Base-by-base conservation (phyloP, 2,888 invertebrate species). In the Philereme transversata region DNA sequence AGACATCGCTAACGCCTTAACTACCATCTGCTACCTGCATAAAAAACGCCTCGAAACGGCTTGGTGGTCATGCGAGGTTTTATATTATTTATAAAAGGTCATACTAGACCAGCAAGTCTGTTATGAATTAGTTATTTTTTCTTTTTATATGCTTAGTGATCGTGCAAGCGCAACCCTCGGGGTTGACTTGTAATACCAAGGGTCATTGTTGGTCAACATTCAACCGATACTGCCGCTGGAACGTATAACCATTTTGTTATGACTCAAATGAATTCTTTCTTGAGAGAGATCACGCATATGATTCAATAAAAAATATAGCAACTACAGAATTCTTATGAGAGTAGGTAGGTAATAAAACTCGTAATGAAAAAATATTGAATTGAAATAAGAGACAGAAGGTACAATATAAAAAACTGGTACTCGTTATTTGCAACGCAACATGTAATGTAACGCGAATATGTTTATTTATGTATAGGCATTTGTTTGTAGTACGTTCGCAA, bases 131-230 rank as follows among this genome's bases (percentile, higher is more conserved):
- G 60, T 73, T 66, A 66, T 76, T 73, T 76, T 71, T 73, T 78
- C 72, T 63, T 72, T 77, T 74, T 72, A 64, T 71, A 66, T 74
- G 81, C 68, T 72, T 75, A 75, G 72, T 78, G 79, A 77, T 79
- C 78, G 74, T 68, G 75, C 76, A 80, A 79, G 77, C 74, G 72
- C 77, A 74, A 69, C 78, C 78, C 73, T 73, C 48, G 62, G 67
- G 71, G 71, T 71, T 71, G 22, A 22, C 22, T 22, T 22, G 72
- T 70, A 70, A 73, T 59, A 65, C 71, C 70, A 69, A 67, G 78
- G 83, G 82, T 81, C 74, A 81, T 67, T 73, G 69, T 68, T 78
- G 76, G 79, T 75, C 76, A 81, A 65, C 67, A 64, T 51, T 55
- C 46, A 57, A 60, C 54, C 53, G 55, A 57, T 55, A 57, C 57